These are phyloP conservation scores for Picathartes gymnocephalus DNA, from an alignment of 2,113 vertebrate species.

Conservation along the genomic window DNA sequence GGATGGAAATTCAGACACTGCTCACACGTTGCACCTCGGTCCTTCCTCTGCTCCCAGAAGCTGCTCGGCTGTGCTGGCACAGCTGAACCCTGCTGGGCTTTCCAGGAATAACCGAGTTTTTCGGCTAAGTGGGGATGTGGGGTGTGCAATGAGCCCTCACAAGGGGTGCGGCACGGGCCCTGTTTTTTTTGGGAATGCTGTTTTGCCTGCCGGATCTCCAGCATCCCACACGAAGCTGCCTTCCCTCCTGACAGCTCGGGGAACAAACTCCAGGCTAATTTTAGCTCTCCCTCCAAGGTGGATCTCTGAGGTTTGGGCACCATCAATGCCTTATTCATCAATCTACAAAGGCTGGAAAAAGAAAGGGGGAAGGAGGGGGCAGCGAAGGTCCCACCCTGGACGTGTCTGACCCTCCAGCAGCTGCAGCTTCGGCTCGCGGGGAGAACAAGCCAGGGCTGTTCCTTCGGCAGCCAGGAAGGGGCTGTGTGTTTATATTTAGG, in stretches of 20 bases:
- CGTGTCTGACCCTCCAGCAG: conserved; percentile 26
- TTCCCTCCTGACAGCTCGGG: background rate
- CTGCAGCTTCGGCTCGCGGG: background rate
- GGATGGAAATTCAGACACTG: background rate
- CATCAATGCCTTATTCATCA: conserved; percentile 67
- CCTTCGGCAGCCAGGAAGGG: conserved; percentile 59
- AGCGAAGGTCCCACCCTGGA: conserved; percentile 27
- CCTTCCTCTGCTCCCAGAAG: background rate
- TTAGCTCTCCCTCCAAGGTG: conserved; percentile 56
- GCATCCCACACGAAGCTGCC: conserved; percentile 1
- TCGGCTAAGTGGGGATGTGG: background rate
- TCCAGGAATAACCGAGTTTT: background rate
- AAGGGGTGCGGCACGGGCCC: background rate
- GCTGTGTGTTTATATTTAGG: conserved; percentile 60
- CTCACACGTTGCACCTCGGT: background rate
- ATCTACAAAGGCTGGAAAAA: background rate
- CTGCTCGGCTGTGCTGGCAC: background rate
- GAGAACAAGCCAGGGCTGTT: conserved; percentile 74
- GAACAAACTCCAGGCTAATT: conserved; percentile 45
- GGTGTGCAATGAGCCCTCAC: background rate
- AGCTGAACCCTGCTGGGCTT: background rate
- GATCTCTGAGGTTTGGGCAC: conserved; percentile 29
- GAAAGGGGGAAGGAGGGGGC: background rate
- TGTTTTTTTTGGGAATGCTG: background rate
- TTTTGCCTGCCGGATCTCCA: background rate